A percentile compares a stretch with the other conserved stretches of the same genome.
phyloP scores from a whole-genome alignment of 2,888 invertebrate species.

The Metallyticus violacea region DNA sequence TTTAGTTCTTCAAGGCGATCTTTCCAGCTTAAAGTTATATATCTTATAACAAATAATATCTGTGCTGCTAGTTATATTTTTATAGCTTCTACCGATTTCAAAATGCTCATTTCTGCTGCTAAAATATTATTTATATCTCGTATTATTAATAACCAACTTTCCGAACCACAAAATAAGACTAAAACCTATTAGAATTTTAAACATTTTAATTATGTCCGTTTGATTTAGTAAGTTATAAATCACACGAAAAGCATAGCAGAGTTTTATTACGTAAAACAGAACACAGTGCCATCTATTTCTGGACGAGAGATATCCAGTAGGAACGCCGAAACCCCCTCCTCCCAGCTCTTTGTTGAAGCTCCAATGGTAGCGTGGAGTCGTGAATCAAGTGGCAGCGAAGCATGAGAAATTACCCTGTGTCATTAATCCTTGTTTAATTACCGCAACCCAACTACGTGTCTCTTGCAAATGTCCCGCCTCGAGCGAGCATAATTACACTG shows the following conservation, averaged over 20 bases:
- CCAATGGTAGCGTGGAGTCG: background rate
- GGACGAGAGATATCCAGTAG: background rate
- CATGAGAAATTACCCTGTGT: constrained; percentile 13
- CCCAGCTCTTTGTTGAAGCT: background rate
- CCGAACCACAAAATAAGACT: too few species aligned
- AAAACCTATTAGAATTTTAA: too few species aligned
- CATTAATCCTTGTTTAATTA: constrained; percentile 19
- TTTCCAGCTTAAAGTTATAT: too few species aligned
- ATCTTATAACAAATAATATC: too few species aligned
- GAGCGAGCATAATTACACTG: constrained; percentile 5
- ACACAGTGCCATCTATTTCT: background rate
- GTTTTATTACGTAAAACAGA: background rate
- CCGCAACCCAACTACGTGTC: constrained; percentile 14
- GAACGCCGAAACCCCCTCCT: background rate
- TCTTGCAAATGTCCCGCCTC: constrained; percentile 13
- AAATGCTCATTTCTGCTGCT: too few species aligned
- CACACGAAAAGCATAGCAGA: background rate
- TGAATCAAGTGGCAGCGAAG: constrained; percentile 9
- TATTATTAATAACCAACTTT: too few species aligned
- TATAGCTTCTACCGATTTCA: too few species aligned
- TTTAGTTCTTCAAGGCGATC: too few species aligned
- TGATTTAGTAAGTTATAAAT: background rate
- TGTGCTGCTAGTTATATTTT: too few species aligned
- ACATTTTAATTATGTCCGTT: too few species aligned
- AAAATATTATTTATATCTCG: too few species aligned